Evolutionary conservation across 2,888 invertebrate genomes (phyloP).

Genomic region (Fragum fragum): DNA sequence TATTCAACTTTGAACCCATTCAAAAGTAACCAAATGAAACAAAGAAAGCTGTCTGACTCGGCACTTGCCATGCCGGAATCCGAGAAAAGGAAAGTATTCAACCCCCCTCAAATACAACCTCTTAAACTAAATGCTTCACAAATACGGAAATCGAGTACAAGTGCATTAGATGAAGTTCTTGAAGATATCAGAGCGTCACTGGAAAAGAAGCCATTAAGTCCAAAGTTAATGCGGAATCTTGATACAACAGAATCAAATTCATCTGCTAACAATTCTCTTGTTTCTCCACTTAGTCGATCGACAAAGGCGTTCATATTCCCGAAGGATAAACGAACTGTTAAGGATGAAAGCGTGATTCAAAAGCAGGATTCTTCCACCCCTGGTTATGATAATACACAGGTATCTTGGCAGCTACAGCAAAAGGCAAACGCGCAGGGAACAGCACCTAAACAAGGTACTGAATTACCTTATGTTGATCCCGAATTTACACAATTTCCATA

Average conservation of each 20-base stretch:
- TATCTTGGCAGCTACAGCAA: conserved; percentile 44
- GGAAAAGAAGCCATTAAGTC: conserved; percentile 75
- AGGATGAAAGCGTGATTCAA: conserved; percentile 14
- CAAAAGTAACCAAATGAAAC: conserved; percentile 1
- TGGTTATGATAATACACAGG: conserved; percentile 54
- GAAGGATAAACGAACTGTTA: conserved; percentile 22
- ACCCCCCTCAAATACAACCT: conserved; percentile 79
- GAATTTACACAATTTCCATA: conserved; percentile 74
- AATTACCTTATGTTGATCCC: conserved; percentile 66
- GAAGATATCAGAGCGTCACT: conserved; percentile 80
- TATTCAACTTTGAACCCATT: conserved; percentile 40
- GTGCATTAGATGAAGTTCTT: conserved; percentile 81
- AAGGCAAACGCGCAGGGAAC: neutral
- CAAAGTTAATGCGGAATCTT: conserved; percentile 65
- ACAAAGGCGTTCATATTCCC: conserved; percentile 57
- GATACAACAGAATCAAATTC: conserved; percentile 69
- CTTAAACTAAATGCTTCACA: conserved; percentile 69
- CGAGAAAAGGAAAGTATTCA: conserved; percentile 65
- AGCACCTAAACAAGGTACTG: conserved; percentile 37
- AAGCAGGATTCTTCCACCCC: conserved; percentile 33
- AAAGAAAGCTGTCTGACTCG: conserved; percentile 44
- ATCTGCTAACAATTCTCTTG: conserved; percentile 50
- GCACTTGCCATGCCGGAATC: conserved; percentile 33
- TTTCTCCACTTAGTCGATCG: conserved; percentile 61
- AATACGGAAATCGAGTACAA: conserved; percentile 71